Base-by-base conservation (phyloP, 2,113 vertebrate species). In the Crocuta crocuta region DNA sequence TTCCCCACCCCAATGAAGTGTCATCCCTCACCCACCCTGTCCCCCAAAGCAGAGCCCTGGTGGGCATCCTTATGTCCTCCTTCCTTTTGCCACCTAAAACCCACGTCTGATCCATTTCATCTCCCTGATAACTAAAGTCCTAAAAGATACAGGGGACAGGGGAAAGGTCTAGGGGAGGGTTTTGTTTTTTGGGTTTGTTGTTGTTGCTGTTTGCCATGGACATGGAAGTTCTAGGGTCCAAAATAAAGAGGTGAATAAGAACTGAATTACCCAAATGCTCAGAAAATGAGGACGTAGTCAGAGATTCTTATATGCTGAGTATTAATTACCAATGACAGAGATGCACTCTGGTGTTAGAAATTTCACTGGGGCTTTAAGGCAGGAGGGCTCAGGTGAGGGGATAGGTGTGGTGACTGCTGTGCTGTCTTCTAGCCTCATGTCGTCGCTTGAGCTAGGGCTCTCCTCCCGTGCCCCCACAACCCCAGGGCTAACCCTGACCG, bases 351-450 rank as follows among this genome's bases (percentile, higher is more conserved):
- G 35, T 39, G 24, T 55, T 8, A 15, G 0, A 0, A 17, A 35
- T 81, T 26, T 81, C 24, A 5, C 0, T 10, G 65, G 39, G 19
- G 33, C 7, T 39, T 15, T 26, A 45, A 53, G 79, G 15, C 45
- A n/a, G 12, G 19, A n/a, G 16, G 19, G 33, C 11, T 53, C 66
- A 35, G 15, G 35, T 24, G 66, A 73, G 7, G 23, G 10, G 33
- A 8, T 12, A n/a, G 43, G 28, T 43, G 2, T 10, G 10, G 12
- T 24, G 61, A 58, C 4, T 0, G 10, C 7, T 5, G 33, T 5
- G 26, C 26, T 35, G 11, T 70, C 26, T n/a, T 9, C 70, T 28
- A 63, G n/a, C 28, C 45, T 45, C 28, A n/a, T 45, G 35, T 5
- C 23, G 5, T 10, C 8, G 10, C 28, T 24, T n/a, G 19, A 83